Conservation (phyloP, 2,888 invertebrate genomes). For the Kuschelorhynchus macadamiae region DNA sequence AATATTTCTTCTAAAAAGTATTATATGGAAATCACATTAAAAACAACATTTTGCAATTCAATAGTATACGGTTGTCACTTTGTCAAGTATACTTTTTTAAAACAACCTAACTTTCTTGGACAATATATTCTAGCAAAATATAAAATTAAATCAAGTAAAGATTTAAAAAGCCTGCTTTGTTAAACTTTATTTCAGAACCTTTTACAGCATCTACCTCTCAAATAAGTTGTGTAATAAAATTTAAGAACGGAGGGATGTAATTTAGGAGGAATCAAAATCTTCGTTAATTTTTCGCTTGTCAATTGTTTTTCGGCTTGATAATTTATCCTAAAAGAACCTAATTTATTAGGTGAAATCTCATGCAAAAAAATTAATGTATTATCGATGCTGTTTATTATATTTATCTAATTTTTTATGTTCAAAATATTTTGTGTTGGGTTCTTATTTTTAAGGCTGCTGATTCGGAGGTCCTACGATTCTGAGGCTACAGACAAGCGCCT, state of each 20-base stretch:
- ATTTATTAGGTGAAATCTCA: no score
- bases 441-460: no score
- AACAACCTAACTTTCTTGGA: neutral
- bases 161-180: conserved; percentile 11
- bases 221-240: conserved; percentile 24
- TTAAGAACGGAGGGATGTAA: conserved; percentile 12
- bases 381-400: no score
- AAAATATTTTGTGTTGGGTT: no score
- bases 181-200: conserved; percentile 13
- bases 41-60: no score
- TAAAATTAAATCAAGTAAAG: neutral
- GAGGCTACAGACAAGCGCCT: no score
- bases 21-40: no score
- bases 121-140: neutral
- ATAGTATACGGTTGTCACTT: no score
- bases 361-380: no score
- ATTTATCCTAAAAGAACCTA: conserved; percentile 8
- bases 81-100: neutral
- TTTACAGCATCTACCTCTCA: conserved; percentile 5
- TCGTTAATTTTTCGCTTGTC: conserved; percentile 38
- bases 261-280: conserved; percentile 21
- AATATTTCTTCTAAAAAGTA: no score
- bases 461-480: no score
- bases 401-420: no score
- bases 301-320: conserved; percentile 30